Base-by-base conservation (phyloP, 2,113 vertebrate genomes). In the Brachionichthys hirsutus region DNA sequence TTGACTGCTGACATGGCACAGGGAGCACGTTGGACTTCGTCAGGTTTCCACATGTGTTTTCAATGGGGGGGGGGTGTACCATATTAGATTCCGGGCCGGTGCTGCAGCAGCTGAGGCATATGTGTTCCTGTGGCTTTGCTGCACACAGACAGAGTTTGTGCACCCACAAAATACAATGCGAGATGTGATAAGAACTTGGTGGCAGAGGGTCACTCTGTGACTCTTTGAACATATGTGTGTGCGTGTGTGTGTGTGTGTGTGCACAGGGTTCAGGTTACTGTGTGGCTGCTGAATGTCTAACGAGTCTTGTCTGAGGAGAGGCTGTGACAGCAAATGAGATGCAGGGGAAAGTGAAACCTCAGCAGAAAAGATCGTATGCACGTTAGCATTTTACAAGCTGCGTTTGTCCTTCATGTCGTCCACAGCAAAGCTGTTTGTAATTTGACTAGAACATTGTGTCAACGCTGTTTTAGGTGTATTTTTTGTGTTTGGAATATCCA, bases 21-120 rank as follows among this genome's bases (percentile, higher is more conserved):
- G 77, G 62, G 81, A 83, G 83, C 87, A 84, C 77, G 78, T 62
- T 35, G 46, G 54, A 64, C 73, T 75, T 81, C 83, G 85, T 88
- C 86, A 82, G 80, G 86, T 75, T 55, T 74, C 61, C 82, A 83
- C 88, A 88, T 83, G 53, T 89, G 87, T 90, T 90, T 90, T 74
- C 80, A 91, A 88, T 90, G 85, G 64, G 54, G 58, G 56, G 8
- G 59, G 58, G 17, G 54, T n/a, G n/a, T n/a, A n/a, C n/a, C n/a
- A 64, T 84, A 82, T 87, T 86, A 75, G 72, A 73, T 70, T 70
- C 70, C 35, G 43, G 66, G 35, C 78, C 54, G 66, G 62, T 69
- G 22, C 44, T 67, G 59, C n/a, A 68, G 62, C 68, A 70, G 65
- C 75, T 63, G 67, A 78, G 50, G 70, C 38, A 41, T 60, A 19